A percentile compares a stretch with the other conserved stretches of the same genome.
Evolutionary conservation across 2,888 invertebrate species (phyloP).

Genomic region (Rhimphoctona megacephalus): DNA sequence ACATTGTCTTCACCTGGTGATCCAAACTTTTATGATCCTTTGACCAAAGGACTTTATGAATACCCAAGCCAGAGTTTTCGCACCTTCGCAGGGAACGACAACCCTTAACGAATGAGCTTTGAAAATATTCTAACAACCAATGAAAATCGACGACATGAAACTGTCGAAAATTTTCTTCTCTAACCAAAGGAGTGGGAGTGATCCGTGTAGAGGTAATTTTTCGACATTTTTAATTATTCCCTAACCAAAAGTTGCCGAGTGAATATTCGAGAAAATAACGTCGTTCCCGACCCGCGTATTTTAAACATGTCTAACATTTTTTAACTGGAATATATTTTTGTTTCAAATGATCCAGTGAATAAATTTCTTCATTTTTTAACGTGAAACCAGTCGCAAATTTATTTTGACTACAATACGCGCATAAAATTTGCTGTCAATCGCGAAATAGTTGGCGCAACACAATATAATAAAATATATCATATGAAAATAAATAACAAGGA

Average conservation of each 20-base stretch:
- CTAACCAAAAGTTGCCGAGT: neutral
- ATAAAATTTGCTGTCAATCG: too few species aligned
- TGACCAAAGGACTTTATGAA: neutral
- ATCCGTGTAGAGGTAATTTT: neutral
- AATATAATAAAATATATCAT: neutral
- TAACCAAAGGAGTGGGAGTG: neutral
- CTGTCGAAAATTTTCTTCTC: neutral
- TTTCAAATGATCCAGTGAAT: too few species aligned
- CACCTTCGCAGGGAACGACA: too few species aligned
- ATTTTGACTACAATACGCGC: too few species aligned
- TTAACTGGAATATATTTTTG: too few species aligned
- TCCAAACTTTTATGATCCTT: neutral
- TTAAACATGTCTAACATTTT: too few species aligned
- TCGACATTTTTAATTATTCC: neutral
- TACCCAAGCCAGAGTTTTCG: too few species aligned
- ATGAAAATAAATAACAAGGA: neutral
- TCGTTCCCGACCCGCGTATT: neutral
- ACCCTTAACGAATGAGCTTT: neutral
- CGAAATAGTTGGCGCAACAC: too few species aligned
- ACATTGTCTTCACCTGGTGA: too few species aligned
- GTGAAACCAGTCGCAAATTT: too few species aligned
- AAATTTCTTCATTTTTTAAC: too few species aligned
- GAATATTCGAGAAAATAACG: neutral
- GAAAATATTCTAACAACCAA: neutral
- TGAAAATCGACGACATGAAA: neutral